Evolutionary conservation across 1,140 invertebrate genomes (phyloP).

Genomic region (Magallana angulata): DNA sequence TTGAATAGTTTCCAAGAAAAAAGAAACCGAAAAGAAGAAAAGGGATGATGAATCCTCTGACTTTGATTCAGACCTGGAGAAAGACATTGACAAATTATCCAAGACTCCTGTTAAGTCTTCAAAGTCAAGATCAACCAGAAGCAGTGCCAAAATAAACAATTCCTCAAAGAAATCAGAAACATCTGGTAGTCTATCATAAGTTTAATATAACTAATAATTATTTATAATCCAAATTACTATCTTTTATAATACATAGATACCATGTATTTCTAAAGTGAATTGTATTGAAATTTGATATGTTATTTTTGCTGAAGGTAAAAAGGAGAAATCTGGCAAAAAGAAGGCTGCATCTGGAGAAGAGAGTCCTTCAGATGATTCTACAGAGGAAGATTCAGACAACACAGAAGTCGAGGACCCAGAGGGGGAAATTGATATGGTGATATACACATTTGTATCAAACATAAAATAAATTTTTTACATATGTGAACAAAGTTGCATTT

Average conservation of each 20-base stretch:
- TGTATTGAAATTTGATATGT: background rate
- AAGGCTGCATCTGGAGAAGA: slow-evolving; percentile 38
- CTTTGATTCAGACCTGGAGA: slow-evolving; percentile 51
- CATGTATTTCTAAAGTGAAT: too few relatives aligned
- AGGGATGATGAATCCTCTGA: slow-evolving; percentile 40
- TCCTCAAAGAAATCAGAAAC: background rate
- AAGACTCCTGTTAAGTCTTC: slow-evolving; percentile 41
- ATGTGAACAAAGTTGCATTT: background rate
- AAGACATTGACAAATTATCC: slow-evolving; percentile 55
- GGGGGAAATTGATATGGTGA: slow-evolving; percentile 18
- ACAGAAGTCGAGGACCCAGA: slow-evolving; percentile 35
- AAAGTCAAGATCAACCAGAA: background rate
- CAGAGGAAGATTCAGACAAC: slow-evolving; percentile 29
- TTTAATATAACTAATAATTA: background rate
- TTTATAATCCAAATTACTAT: too few relatives aligned
- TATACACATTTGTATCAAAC: too few relatives aligned
- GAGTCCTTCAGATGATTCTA: slow-evolving; percentile 33
- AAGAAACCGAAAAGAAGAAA: slow-evolving; percentile 4
- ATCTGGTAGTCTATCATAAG: slow-evolving; percentile 4
- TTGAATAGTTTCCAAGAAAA: background rate
- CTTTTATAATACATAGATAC: too few relatives aligned
- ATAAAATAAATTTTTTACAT: background rate
- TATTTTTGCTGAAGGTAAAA: background rate
- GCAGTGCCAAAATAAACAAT: background rate
- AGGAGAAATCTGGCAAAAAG: slow-evolving; percentile 37